Evolutionary conservation across 2,888 invertebrate species (phyloP).

Genomic region (Drosophila birchii): DNA sequence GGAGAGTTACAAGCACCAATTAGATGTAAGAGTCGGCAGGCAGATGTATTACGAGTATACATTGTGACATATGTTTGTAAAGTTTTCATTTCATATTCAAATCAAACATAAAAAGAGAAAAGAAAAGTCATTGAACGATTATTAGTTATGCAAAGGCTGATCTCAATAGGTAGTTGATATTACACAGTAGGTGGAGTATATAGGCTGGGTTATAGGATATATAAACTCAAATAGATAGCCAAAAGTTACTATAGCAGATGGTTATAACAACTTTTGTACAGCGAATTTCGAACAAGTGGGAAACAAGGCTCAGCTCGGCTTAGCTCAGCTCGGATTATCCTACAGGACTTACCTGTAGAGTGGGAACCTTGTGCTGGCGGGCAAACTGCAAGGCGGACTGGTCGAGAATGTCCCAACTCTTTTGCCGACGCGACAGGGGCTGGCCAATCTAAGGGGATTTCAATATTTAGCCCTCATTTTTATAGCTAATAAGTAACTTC

Average conservation of each 20-base stretch:
- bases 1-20: slow-evolving; percentile 83
- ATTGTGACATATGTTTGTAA: slow-evolving; percentile 70
- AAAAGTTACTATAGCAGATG: slow-evolving; percentile 76
- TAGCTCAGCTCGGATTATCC: background rate
- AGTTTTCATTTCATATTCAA: slow-evolving; percentile 50
- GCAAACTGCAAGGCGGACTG: slow-evolving; percentile 92
- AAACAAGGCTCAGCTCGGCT: slow-evolving; percentile 1
- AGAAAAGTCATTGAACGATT: slow-evolving; percentile 74
- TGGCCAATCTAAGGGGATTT: slow-evolving; percentile 73
- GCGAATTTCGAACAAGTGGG: slow-evolving; percentile 52
- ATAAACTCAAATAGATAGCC: slow-evolving; percentile 59
- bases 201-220: slow-evolving; percentile 34
- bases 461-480: background rate
- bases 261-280: slow-evolving; percentile 76
- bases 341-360: slow-evolving; percentile 86
- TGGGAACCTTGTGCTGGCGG: slow-evolving; percentile 88
- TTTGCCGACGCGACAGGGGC: slow-evolving; percentile 89
- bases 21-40: slow-evolving; percentile 80
- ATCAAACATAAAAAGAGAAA: slow-evolving; percentile 78
- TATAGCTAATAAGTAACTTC: background rate
- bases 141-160: slow-evolving; percentile 73
- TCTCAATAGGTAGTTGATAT: slow-evolving; percentile 59
- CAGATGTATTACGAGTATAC: slow-evolving; percentile 67
- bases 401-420: slow-evolving; percentile 97
- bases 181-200: slow-evolving; percentile 54